Evolutionary conservation across 1,140 invertebrate genomes (phyloP).

Genomic region (Micrasema minimum): DNA sequence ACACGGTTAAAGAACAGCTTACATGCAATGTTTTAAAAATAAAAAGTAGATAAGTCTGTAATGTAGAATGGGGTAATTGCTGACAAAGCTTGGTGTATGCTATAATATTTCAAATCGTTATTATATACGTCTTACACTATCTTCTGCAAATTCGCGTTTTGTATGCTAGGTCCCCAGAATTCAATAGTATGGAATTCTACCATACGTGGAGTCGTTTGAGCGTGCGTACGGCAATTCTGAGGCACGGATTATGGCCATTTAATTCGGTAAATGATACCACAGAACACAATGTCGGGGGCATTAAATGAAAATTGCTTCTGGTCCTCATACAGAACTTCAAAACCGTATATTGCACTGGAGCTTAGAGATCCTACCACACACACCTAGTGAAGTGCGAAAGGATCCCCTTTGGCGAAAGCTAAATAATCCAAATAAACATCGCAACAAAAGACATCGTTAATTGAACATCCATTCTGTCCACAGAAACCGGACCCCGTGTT

Average conservation of each 20-base stretch:
- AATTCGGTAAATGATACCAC: slow-evolving; percentile 34
- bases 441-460: not conserved
- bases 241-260: slow-evolving; percentile 45
- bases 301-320: slow-evolving; percentile 22
- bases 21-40: too few species aligned
- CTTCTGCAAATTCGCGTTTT: slow-evolving; percentile 4
- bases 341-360: slow-evolving; percentile 1
- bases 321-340: too few species aligned
- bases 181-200: slow-evolving; percentile 1
- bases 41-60: not conserved
- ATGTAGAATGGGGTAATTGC: not conserved
- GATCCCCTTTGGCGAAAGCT: not conserved
- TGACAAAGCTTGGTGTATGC: not conserved
- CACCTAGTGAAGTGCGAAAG: not conserved
- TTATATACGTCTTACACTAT: not conserved
- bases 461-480: not conserved
- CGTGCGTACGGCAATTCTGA: slow-evolving; percentile 28
- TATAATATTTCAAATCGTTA: not conserved
- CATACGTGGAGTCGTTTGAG: slow-evolving; percentile 29
- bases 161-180: slow-evolving; percentile 32
- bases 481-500: not conserved
- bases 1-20: too few species aligned
- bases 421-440: not conserved
- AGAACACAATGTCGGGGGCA: slow-evolving; percentile 7
- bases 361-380: not conserved